These are phyloP conservation scores for Cosmia trapezina DNA, from an alignment of 2,888 invertebrate species.

Conservation along the genomic window DNA sequence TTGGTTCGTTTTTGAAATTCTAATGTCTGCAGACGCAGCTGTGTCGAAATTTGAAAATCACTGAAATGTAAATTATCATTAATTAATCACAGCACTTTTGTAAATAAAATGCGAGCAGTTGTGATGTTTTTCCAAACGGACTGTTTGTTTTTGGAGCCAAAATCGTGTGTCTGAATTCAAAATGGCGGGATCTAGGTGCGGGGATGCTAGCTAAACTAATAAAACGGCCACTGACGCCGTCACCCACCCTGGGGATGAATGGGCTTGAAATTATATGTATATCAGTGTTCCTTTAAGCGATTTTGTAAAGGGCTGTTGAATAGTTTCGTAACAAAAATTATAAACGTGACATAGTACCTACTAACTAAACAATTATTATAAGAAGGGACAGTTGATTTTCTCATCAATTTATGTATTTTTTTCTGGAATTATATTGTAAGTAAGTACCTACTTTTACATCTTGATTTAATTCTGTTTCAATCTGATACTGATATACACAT, in stretches of 20 bases:
- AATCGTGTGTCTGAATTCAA: constrained; percentile 53
- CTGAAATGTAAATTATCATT: constrained; percentile 45
- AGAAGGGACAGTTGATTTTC: not conserved
- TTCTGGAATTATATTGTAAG: not conserved
- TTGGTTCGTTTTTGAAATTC: constrained; percentile 46
- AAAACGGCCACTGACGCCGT: constrained; percentile 67
- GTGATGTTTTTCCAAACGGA: constrained; percentile 39
- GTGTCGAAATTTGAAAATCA: constrained; percentile 21
- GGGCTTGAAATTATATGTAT: constrained; percentile 47
- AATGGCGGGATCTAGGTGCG: constrained; percentile 70
- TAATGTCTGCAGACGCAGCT: constrained; percentile 35
- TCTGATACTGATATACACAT: constrained; percentile 43
- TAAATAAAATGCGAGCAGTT: constrained; percentile 48
- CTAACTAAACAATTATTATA: not conserved
- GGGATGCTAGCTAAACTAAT: constrained; percentile 69
- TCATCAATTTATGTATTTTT: not conserved
- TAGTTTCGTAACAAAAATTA: not conserved
- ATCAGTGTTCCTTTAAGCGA: constrained; percentile 44
- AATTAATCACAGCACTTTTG: constrained; percentile 46
- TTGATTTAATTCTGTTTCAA: not conserved
- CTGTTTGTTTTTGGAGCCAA: constrained; percentile 60
- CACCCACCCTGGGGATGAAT: constrained; percentile 60
- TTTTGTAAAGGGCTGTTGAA: not conserved
- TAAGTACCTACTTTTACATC: not conserved
- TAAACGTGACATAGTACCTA: not conserved